phyloP scores from a whole-genome alignment of 2,113 vertebrate species.

The Asarcornis scutulata region DNA sequence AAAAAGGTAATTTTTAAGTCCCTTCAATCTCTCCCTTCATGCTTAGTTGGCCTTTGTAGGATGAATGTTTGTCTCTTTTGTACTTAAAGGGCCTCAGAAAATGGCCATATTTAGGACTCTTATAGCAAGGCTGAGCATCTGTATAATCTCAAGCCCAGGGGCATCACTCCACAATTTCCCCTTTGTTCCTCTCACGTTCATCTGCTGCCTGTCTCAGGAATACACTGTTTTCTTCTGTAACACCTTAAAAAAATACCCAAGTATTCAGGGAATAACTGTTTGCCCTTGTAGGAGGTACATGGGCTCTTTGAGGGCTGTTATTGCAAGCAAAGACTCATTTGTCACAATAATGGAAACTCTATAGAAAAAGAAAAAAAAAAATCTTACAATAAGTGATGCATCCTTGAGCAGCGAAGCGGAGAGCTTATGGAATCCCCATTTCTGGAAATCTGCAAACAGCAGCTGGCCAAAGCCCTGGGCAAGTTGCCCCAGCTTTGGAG shows the following conservation, averaged over 20 bases:
- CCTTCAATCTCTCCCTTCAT: neutral
- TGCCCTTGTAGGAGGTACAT: neutral
- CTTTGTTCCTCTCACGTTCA: neutral
- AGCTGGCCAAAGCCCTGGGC: neutral
- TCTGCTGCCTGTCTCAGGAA: neutral
- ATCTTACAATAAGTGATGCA: neutral
- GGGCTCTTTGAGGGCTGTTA: neutral
- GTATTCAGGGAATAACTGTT: neutral
- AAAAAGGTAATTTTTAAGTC: neutral
- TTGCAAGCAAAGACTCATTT: neutral
- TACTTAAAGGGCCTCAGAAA: neutral
- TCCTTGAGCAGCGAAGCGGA: neutral
- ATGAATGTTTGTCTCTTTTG: neutral
- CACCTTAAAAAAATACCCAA: neutral
- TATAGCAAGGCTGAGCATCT: neutral
- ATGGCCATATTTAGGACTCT: neutral
- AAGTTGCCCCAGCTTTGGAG: neutral
- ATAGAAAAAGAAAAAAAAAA: neutral
- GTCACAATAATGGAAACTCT: neutral
- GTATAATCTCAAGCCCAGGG: neutral
- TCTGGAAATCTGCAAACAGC: neutral
- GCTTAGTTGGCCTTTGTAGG: neutral
- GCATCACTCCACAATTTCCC: fast-evolving
- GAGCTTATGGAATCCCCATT: neutral
- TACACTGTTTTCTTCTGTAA: neutral